A percentile compares a stretch with the other conserved stretches of the same genome.
phyloP scores from a whole-genome alignment of 2,888 invertebrate species.

The Zonitis immaculata region DNA sequence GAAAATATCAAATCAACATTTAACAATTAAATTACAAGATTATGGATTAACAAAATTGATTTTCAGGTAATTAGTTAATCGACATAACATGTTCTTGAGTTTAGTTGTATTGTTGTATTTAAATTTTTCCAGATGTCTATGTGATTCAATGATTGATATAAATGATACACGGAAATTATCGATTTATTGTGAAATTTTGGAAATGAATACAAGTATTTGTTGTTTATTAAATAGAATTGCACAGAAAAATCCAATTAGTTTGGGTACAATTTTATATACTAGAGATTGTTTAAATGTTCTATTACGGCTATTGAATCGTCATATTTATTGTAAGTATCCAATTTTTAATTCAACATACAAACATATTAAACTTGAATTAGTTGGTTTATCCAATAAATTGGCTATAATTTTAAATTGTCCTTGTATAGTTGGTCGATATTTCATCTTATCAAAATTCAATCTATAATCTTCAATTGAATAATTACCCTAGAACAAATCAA shows the following conservation, averaged over 20 bases:
- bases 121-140: conserved; percentile 43
- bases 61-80: conserved; percentile 50
- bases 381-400: conserved; percentile 18
- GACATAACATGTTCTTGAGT: too few species aligned
- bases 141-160: conserved; percentile 41
- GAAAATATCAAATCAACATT: conserved; percentile 44
- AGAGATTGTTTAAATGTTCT: conserved; percentile 49
- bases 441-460: conserved; percentile 27
- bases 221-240: conserved; percentile 47
- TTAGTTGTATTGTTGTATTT: too few species aligned
- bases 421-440: conserved; percentile 24
- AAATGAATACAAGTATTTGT: conserved; percentile 52
- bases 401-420: conserved; percentile 22
- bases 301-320: conserved; percentile 47
- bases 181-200: conserved; percentile 50
- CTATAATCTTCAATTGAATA: conserved; percentile 25
- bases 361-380: conserved; percentile 25
- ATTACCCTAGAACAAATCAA: too few species aligned
- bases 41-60: conserved; percentile 50
- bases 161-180: conserved; percentile 43
- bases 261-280: conserved; percentile 48
- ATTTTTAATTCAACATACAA: conserved; percentile 18
- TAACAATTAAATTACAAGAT: conserved; percentile 47
- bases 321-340: conserved; percentile 48
- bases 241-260: conserved; percentile 42